Conservation (phyloP, 2,113 vertebrate genomes). For the Rhinoptilus africanus region DNA sequence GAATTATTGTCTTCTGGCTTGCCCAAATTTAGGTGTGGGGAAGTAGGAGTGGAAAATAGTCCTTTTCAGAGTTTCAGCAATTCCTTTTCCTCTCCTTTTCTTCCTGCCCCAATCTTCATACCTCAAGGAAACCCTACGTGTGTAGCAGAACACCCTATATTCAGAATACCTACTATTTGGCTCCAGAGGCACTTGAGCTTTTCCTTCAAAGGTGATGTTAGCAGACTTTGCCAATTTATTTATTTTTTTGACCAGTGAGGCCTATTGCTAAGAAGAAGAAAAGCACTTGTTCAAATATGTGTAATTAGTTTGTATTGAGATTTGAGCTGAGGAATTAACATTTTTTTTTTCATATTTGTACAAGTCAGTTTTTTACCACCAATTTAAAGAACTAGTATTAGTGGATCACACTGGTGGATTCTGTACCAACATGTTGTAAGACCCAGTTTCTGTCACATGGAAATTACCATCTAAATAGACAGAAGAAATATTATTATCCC, state of each 20-base stretch:
- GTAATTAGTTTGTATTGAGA: neutral
- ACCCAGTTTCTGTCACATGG: neutral
- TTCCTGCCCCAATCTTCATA: neutral
- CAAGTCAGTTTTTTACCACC: neutral
- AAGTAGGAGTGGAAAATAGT: neutral
- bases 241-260: neutral
- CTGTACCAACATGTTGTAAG: neutral
- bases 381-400: neutral
- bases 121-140: neutral
- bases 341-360: neutral
- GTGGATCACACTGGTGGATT: neutral
- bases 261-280: neutral
- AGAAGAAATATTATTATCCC: constrained; percentile 8
- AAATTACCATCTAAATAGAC: neutral
- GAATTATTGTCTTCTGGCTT: neutral
- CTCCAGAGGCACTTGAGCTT: neutral
- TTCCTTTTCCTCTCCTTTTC: neutral
- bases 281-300: neutral
- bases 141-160: neutral
- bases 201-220: neutral
- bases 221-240: neutral
- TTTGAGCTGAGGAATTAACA: neutral
- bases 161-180: neutral
- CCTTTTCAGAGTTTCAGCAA: neutral
- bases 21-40: neutral